Evolutionary conservation across 2,113 vertebrate species (phyloP).

Genomic region (Nothoprocta pentlandii): DNA sequence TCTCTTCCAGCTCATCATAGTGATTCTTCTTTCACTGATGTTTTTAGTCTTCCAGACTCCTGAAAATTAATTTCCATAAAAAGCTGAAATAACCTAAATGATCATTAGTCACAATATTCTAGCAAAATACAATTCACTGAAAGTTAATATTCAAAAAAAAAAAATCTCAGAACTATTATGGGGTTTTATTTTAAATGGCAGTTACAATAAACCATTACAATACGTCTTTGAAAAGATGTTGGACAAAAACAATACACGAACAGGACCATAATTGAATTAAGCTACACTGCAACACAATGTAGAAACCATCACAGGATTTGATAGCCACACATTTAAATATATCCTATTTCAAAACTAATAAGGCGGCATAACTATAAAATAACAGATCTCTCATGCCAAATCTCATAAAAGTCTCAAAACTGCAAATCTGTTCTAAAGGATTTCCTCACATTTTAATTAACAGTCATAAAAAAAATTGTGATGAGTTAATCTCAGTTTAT

Average conservation of each 20-base stretch:
- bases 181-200: conserved; percentile 5
- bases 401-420: conserved; percentile 68
- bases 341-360: conserved; percentile 61
- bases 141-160: conserved; percentile 10
- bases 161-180: background rate
- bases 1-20: background rate
- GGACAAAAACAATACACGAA: conserved; percentile 22
- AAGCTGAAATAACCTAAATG: background rate
- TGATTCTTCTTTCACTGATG: background rate
- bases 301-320: conserved; percentile 53
- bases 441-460: conserved; percentile 75
- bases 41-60: background rate
- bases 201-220: conserved; percentile 20
- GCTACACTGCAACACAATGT: conserved; percentile 53
- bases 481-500: conserved; percentile 68
- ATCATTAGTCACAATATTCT: background rate
- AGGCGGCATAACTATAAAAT: conserved; percentile 55
- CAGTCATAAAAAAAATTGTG: conserved; percentile 72
- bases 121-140: background rate
- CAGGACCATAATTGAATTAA: conserved; percentile 26
- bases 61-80: background rate
- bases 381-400: conserved; percentile 60
- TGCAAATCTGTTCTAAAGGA: conserved; percentile 69
- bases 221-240: background rate
- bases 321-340: conserved; percentile 35